Percentiles rank a stretch among this genome's conserved stretches.
Evolutionary conservation across 2,797 vertebrate species (phyloP).

Genomic region (Neosilurus hyrtlii): DNA sequence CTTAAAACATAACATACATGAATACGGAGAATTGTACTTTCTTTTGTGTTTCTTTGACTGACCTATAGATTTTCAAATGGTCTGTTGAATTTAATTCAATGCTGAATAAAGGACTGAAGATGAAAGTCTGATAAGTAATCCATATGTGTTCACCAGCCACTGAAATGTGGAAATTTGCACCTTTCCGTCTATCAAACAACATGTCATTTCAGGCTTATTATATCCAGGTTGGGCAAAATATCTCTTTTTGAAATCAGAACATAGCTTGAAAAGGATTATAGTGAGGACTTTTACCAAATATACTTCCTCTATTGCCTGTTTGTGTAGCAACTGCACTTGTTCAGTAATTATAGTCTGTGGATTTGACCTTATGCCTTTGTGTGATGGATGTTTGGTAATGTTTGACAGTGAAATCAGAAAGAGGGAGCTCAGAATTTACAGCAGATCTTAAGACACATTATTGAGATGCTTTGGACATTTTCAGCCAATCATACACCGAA

Average conservation of each 20-base stretch:
- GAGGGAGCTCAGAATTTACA: background rate
- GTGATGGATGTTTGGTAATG: background rate
- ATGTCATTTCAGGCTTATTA: background rate
- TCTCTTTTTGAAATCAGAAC: background rate
- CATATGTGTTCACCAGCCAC: background rate
- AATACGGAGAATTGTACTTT: background rate
- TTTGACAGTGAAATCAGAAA: background rate
- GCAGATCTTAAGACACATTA: background rate
- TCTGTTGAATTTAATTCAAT: background rate
- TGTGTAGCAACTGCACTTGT: background rate
- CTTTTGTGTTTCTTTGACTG: no score
- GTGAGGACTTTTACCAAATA: background rate
- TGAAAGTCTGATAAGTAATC: background rate
- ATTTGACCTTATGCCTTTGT: slow-evolving; percentile 1
- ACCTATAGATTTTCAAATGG: background rate
- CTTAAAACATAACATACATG: background rate
- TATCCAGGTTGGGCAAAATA: background rate
- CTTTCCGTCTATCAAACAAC: background rate
- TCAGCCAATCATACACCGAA: background rate
- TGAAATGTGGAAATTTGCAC: background rate
- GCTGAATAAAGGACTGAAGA: background rate
- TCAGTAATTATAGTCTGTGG: background rate
- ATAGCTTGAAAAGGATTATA: background rate
- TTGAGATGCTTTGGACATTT: background rate
- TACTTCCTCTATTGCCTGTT: background rate